phyloP scores from a whole-genome alignment of 2,113 vertebrate genomes.

The Sceloporus undulatus region DNA sequence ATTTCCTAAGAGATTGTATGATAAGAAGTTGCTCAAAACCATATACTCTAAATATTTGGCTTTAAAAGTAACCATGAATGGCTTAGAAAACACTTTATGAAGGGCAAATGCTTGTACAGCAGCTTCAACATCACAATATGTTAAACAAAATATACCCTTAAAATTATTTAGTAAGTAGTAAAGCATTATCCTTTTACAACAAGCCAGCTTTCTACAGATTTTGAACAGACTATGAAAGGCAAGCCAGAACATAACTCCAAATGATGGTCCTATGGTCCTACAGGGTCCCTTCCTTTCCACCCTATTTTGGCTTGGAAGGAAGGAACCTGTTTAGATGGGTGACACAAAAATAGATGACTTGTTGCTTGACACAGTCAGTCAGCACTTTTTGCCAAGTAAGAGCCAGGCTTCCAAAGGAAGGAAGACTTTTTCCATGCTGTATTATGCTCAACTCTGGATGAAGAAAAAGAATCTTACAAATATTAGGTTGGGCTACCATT shows the following conservation, averaged over 20 bases:
- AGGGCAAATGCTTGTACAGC: not conserved
- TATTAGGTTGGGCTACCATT: not conserved
- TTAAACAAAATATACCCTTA: fast-evolving
- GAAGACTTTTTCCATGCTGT: slow-evolving; percentile 12
- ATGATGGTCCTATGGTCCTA: not conserved
- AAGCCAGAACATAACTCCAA: not conserved
- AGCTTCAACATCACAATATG: not conserved
- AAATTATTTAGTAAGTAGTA: not conserved
- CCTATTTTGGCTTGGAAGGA: not conserved
- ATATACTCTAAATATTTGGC: slow-evolving; percentile 25
- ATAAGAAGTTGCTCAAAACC: slow-evolving; percentile 15
- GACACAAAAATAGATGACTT: not conserved
- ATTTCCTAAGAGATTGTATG: slow-evolving; percentile 17
- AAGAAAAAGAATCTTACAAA: not conserved
- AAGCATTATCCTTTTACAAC: not conserved
- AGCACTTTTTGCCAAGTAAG: slow-evolving; percentile 31
- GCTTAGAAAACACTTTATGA: not conserved
- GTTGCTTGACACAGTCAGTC: not conserved
- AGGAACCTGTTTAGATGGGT: not conserved
- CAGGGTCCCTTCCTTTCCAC: not conserved
- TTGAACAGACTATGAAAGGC: not conserved
- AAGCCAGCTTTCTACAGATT: not conserved
- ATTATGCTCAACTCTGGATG: slow-evolving; percentile 24
- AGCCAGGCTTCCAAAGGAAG: slow-evolving; percentile 33
- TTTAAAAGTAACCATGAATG: slow-evolving; percentile 46